Evolutionary conservation across 2,888 invertebrate genomes (phyloP).

Genomic region (Apamea crenata): DNA sequence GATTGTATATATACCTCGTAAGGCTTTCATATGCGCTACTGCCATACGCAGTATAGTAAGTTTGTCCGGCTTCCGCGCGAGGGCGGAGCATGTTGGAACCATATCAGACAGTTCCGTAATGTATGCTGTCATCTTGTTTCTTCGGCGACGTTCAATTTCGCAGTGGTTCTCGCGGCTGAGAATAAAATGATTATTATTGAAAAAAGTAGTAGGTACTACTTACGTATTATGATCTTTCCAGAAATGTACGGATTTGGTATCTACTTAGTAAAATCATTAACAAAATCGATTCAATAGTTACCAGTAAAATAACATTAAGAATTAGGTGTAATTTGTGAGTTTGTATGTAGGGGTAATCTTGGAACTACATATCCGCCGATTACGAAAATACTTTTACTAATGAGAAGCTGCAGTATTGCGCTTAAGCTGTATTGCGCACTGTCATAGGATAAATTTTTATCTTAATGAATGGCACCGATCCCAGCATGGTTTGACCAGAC

Average conservation of each 20-base stretch:
- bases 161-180: slow-evolving; percentile 98
- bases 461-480: too few species aligned
- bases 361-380: neutral
- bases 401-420: neutral
- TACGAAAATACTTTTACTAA: neutral
- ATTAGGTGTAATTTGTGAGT: neutral
- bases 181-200: slow-evolving; percentile 26
- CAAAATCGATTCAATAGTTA: neutral
- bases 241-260: neutral
- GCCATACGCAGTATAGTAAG: slow-evolving; percentile 99
- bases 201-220: neutral
- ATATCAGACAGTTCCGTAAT: slow-evolving; percentile 99
- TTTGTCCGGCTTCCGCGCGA: slow-evolving; percentile 99
- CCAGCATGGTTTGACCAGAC: too few species aligned
- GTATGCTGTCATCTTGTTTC: slow-evolving; percentile 99
- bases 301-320: neutral
- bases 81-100: slow-evolving; percentile 99
- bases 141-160: slow-evolving; percentile 99
- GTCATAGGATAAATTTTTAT: neutral
- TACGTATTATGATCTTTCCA: neutral
- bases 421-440: too few species aligned
- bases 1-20: slow-evolving; percentile 90
- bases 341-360: neutral
- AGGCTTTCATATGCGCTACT: slow-evolving; percentile 99
- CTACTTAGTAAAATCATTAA: neutral